Evolutionary conservation across 2,797 vertebrate species (phyloP), one percentile per base, ranked within the genome.

Genomic region (Sebastes steindachneri): DNA sequence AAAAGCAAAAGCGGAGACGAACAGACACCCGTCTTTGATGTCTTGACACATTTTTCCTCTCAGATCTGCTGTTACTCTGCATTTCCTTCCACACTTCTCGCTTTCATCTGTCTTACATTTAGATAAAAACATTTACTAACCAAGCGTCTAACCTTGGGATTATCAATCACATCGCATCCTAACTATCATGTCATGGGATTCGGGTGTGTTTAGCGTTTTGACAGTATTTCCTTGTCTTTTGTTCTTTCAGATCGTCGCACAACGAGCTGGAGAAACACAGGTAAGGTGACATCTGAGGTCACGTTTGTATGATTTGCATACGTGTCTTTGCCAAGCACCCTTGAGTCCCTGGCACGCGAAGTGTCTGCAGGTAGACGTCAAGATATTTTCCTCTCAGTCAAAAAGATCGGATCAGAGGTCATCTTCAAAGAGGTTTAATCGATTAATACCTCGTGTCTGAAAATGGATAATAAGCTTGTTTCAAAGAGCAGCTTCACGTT

Each of bases 201-300:
- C 59, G 4, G 85, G 57, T 26, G 73, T 35, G 41, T 73, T 41
- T 70, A 19, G 37, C 66, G n/a, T 68, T 64, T 55, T 76, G 75
- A 54, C 64, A 19, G 53, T 14, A 37, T 68, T n/a, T 48, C 29
- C n/a, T 21, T 64, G 73, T 80, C 79, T 86, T 92, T 64, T 88
- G 37, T 59, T 54, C 2, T 94, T 93, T 86, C 90, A 96, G 96
- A 87, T 96, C 96, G 26, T 99, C 98, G 78, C 98, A 99, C 96
- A 99, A 99, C 1, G 98, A 99, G 94, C 96, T 99, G 95, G 98
- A 99, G 96, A 99, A 99, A 95, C 98, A 99, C 96, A 98, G 98
- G 98, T 99, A 94, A 97, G 97, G 89, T n/a, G 54, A 68, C 80
- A 62, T 70, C 65, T 37, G 29, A 77, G 2, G 19, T 81, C 14